Evolutionary conservation across 2,797 vertebrate genomes (phyloP).

Genomic region (Centroberyx gerrardi): DNA sequence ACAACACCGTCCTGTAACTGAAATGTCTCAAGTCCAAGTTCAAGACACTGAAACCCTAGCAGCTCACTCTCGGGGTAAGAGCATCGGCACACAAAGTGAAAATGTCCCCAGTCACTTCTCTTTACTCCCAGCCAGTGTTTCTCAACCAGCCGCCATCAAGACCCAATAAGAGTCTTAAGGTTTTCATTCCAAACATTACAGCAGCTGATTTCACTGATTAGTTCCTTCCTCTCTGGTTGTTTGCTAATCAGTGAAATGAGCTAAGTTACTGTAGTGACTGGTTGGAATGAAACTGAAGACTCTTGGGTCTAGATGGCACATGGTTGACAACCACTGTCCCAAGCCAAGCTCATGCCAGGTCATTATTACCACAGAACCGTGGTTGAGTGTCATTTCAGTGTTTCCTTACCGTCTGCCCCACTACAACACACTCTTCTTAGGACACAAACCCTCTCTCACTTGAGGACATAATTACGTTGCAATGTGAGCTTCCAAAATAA

Average conservation of each 20-base stretch:
- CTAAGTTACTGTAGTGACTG: not conserved
- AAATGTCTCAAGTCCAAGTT: not conserved
- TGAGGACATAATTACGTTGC: conserved; percentile 71
- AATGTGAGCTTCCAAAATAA: conserved; percentile 76
- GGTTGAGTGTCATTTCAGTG: not conserved
- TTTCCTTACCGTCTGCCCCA: conserved; percentile 24
- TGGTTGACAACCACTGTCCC: conserved; percentile 4
- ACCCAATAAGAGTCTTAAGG: not conserved
- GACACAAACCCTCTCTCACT: conserved; percentile 52
- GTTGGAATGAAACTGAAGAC: conserved; percentile 48
- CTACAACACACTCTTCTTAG: conserved; percentile 23
- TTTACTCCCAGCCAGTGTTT: not conserved
- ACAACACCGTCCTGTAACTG: not conserved
- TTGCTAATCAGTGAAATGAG: conserved; percentile 26
- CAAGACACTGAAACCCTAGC: too few species aligned
- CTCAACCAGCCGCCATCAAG: not conserved
- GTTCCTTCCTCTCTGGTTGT: not conserved
- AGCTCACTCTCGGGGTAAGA: too few species aligned
- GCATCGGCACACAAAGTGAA: too few species aligned
- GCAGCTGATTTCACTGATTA: not conserved
- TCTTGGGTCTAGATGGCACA: not conserved
- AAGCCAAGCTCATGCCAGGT: conserved; percentile 1
- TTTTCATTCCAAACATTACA: not conserved
- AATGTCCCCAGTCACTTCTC: too few species aligned
- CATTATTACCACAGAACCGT: conserved; percentile 19